phyloP scores from a whole-genome alignment of 2,888 invertebrate genomes.

The Belgica antarctica region DNA sequence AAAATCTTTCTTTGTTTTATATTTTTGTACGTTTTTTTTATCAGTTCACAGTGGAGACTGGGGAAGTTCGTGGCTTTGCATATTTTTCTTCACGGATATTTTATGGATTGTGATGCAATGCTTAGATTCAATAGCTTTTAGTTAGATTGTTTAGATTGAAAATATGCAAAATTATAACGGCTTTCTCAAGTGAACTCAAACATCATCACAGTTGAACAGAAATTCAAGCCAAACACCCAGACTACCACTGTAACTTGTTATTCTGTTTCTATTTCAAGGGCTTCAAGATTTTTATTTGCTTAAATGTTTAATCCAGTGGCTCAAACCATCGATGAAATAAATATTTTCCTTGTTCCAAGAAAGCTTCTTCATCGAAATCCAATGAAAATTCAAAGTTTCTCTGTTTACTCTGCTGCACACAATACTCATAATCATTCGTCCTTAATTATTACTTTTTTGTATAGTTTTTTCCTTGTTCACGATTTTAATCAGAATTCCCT shows the following conservation, averaged over 20 bases:
- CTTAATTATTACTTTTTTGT: not conserved
- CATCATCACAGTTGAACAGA: too few relatives aligned
- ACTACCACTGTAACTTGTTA: too few relatives aligned
- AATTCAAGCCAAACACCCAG: too few relatives aligned
- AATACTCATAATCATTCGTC: not conserved
- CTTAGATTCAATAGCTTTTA: too few relatives aligned
- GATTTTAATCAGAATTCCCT: not conserved
- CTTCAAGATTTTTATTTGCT: too few relatives aligned
- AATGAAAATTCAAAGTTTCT: not conserved
- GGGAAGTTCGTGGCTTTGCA: too few relatives aligned
- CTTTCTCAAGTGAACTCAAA: too few relatives aligned
- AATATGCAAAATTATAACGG: too few relatives aligned
- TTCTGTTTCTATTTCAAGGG: not conserved
- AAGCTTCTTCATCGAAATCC: not conserved
- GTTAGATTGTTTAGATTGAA: too few relatives aligned
- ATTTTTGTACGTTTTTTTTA: conserved; percentile 34
- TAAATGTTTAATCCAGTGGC: not conserved
- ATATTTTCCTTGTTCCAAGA: conserved; percentile 16
- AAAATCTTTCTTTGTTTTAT: conserved; percentile 21
- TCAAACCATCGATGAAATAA: conserved; percentile 6
- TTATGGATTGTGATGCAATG: too few relatives aligned
- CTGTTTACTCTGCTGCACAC: not conserved
- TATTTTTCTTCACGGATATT: too few relatives aligned
- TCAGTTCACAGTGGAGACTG: too few relatives aligned
- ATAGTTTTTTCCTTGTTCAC: not conserved